These are phyloP conservation scores for Hypena proboscidalis DNA, from an alignment of 2,888 invertebrate genomes.

Conservation along the genomic window DNA sequence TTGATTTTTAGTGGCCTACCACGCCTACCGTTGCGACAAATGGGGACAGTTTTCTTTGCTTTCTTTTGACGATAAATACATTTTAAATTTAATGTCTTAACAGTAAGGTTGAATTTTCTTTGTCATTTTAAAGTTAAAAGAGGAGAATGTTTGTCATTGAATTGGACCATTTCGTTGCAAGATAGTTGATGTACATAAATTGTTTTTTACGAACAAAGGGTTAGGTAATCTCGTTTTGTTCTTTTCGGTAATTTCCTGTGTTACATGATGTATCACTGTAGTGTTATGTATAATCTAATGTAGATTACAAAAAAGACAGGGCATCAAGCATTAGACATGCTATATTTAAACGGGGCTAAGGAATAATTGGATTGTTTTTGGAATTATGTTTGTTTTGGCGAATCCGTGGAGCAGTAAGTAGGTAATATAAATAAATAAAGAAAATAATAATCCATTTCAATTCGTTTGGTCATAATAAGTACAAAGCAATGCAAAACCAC, in stretches of 20 bases:
- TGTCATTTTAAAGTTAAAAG: conserved; percentile 8
- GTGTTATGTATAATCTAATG: conserved; percentile 1
- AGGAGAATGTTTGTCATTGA: conserved; percentile 32
- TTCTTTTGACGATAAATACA: conserved; percentile 11
- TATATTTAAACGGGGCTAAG: conserved; percentile 2
- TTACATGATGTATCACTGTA: conserved; percentile 5
- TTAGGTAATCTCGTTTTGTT: conserved; percentile 31
- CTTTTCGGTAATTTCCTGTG: conserved; percentile 35
- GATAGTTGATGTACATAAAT: conserved; percentile 33
- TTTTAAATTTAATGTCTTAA: background rate
- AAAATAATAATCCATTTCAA: no score
- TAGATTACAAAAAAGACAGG: background rate
- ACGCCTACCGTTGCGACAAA: conserved; percentile 79
- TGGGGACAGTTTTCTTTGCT: conserved; percentile 71
- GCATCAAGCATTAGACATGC: background rate
- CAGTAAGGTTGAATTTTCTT: conserved; percentile 21
- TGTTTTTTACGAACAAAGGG: conserved; percentile 37
- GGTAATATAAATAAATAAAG: background rate
- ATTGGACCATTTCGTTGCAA: conserved; percentile 38
- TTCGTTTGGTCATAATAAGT: no score
- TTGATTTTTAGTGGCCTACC: conserved; percentile 57
- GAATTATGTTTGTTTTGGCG: no score
- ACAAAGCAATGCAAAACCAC: no score
- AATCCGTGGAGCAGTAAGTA: background rate
- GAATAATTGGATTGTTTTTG: no score